These are phyloP conservation scores for Chaetodon trifasciatus DNA, from an alignment of 2,797 vertebrate species.

Conservation along the genomic window DNA sequence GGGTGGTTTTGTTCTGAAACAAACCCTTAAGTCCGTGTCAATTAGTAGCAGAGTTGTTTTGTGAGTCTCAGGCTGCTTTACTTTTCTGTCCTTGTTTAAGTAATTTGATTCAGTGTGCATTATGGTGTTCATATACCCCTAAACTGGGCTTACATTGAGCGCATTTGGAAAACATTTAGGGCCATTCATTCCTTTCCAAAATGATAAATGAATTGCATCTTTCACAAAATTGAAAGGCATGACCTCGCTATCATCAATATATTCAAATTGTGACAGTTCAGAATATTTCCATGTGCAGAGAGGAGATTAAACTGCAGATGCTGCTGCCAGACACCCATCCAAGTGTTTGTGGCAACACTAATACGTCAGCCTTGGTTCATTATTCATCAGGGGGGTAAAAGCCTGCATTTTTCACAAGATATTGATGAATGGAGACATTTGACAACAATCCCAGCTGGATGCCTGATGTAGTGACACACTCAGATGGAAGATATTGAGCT, in stretches of 20 bases:
- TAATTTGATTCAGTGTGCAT: background rate
- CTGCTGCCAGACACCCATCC: slow-evolving; percentile 27
- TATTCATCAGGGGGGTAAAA: slow-evolving; percentile 37
- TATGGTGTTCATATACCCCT: background rate
- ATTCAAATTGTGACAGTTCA: slow-evolving; percentile 1
- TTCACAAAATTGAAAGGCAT: slow-evolving; percentile 11
- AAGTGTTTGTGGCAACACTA: slow-evolving; percentile 30
- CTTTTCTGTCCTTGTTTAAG: background rate
- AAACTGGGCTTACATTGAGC: background rate
- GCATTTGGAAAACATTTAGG: background rate
- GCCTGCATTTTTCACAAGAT: slow-evolving; percentile 21
- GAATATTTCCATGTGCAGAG: background rate
- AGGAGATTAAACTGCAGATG: slow-evolving; percentile 14
- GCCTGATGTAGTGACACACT: slow-evolving; percentile 33
- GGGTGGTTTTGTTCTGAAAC: background rate
- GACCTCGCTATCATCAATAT: background rate
- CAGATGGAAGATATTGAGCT: slow-evolving; percentile 39
- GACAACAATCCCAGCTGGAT: slow-evolving; percentile 60
- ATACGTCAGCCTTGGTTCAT: slow-evolving; percentile 35
- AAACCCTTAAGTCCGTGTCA: background rate
- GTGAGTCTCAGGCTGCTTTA: background rate
- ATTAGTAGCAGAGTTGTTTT: slow-evolving; percentile 5
- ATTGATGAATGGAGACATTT: slow-evolving; percentile 59
- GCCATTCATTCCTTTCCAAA: background rate
- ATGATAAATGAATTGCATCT: background rate